Conservation (phyloP, 2,797 vertebrate species). For the Discoglossus pictus region DNA sequence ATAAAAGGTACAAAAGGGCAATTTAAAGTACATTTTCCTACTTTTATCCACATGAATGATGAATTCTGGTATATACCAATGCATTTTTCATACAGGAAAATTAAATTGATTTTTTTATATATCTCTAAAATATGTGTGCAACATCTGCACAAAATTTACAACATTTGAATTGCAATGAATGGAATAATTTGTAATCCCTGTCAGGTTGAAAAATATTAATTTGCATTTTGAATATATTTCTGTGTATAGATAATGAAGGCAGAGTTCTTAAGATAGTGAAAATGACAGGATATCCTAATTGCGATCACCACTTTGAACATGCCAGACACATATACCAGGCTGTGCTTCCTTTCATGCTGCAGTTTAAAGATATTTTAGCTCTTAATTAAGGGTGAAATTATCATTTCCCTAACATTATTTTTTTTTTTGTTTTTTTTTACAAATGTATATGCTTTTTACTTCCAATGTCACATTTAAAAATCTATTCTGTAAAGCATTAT, state of each 20-base stretch:
- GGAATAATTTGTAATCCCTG: conserved; percentile 44
- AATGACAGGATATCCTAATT: conserved; percentile 45
- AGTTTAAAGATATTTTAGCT: background rate
- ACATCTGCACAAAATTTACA: conserved; percentile 38
- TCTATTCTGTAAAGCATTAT: too few species aligned
- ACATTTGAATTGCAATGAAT: conserved; percentile 35
- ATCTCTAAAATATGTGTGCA: conserved; percentile 20
- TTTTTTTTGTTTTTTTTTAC: too few species aligned
- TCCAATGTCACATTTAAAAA: too few species aligned
- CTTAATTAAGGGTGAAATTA: conserved; percentile 32
- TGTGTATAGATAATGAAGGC: conserved; percentile 42
- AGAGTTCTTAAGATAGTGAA: conserved; percentile 17
- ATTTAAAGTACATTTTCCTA: conserved; percentile 27
- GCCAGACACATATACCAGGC: conserved; percentile 10
- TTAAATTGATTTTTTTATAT: conserved; percentile 21
- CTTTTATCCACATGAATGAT: too few species aligned
- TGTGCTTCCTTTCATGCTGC: conserved; percentile 10
- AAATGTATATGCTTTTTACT: too few species aligned
- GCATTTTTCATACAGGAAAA: conserved; percentile 34
- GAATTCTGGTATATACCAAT: conserved; percentile 13
- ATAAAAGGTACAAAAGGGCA: too few species aligned
- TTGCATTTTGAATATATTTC: conserved; percentile 45
- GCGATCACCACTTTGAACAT: conserved; percentile 36
- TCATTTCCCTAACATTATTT: background rate
- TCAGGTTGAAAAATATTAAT: conserved; percentile 48